phyloP scores from a whole-genome alignment of 2,888 invertebrate species.

The Tortricodes alternella region DNA sequence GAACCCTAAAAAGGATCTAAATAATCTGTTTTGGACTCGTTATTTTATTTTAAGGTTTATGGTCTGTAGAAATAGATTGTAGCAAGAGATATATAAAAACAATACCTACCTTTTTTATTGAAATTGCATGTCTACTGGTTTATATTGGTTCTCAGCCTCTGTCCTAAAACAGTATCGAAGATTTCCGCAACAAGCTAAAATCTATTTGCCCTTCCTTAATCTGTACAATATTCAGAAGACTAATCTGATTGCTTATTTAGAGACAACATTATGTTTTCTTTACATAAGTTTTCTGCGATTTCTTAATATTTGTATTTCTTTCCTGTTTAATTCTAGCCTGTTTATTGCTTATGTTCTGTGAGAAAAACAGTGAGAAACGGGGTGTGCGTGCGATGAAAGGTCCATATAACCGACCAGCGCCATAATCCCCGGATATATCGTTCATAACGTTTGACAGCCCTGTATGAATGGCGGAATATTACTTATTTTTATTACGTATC shows the following conservation, averaged over 20 bases:
- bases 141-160: not conserved
- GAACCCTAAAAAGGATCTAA: too few species aligned
- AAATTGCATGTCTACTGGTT: slow-evolving; percentile 11
- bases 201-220: not conserved
- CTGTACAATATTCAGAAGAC: not conserved
- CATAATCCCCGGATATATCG: slow-evolving; percentile 17
- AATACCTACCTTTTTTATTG: slow-evolving; percentile 6
- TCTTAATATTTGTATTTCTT: not conserved
- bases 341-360: slow-evolving; percentile 4
- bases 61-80: too few species aligned
- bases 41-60: too few species aligned
- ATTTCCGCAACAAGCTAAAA: not conserved
- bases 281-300: not conserved
- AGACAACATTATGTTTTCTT: not conserved
- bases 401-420: slow-evolving; percentile 6
- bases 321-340: not conserved
- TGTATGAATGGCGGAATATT: slow-evolving; percentile 12
- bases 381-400: slow-evolving; percentile 5
- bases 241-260: not conserved
- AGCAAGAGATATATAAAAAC: too few species aligned
- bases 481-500: slow-evolving; percentile 11
- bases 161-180: not conserved
- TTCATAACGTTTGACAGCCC: slow-evolving; percentile 26
- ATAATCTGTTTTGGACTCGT: too few species aligned
- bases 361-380: slow-evolving; percentile 15